Evolutionary conservation across 2,888 invertebrate genomes (phyloP).

Genomic region (Caenorhabditis parvicauda): DNA sequence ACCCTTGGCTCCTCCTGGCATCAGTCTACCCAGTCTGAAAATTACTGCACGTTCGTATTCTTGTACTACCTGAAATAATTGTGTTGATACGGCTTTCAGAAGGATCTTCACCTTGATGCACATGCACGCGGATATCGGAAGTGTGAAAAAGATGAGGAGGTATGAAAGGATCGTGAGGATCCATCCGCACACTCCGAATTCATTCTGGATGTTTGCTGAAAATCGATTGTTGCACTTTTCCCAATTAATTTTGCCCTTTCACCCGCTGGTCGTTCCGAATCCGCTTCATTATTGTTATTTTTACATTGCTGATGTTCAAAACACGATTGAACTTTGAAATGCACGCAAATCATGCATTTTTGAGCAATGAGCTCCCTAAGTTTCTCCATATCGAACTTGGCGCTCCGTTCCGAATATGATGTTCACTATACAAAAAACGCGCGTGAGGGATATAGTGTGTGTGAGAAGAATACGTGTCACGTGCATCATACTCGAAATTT

Average conservation of each 20-base stretch:
- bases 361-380: too few relatives aligned
- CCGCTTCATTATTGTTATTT: background rate
- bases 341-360: too few relatives aligned
- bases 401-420: too few relatives aligned
- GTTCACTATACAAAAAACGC: too few relatives aligned
- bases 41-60: slow-evolving; percentile 77
- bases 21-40: slow-evolving; percentile 78
- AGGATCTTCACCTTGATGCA: slow-evolving; percentile 62
- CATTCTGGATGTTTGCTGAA: slow-evolving; percentile 62
- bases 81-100: too few relatives aligned
- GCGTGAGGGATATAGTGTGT: too few relatives aligned
- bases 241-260: background rate
- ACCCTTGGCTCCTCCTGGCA: slow-evolving; percentile 75
- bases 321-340: too few relatives aligned
- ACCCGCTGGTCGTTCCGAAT: background rate
- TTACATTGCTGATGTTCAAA: background rate
- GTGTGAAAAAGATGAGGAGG: slow-evolving; percentile 57
- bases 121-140: slow-evolving; percentile 61
- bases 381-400: too few relatives aligned
- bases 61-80: slow-evolving; percentile 59
- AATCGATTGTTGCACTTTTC: slow-evolving; percentile 6
- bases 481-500: too few relatives aligned
- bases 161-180: slow-evolving; percentile 60
- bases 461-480: too few relatives aligned
- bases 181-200: slow-evolving; percentile 62